Evolutionary conservation across 23 tunicate species (phyloP), one percentile per base, ranked within the genome.

Genomic region (Styela clava): DNA sequence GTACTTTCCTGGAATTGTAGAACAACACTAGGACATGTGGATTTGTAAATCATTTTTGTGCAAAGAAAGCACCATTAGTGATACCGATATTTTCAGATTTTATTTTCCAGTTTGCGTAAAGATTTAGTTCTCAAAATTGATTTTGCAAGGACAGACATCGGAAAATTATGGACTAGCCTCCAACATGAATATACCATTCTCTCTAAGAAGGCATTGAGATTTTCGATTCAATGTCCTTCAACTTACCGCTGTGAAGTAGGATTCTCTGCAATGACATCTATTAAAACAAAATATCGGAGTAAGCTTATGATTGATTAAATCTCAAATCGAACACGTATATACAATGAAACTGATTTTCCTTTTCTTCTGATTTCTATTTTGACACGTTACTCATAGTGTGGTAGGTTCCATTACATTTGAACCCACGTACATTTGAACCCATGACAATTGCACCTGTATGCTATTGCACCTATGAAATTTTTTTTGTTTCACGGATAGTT

Each of bases 211-310:
- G 81, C 81, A 28, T 64, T 84, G 32, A 84, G 33, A 2, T 81
- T 68, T 84, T 74, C 74, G 62, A 44, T n/a, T n/a, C n/a, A n/a
- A 62, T 74, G 33, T 33, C 32, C 74, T 73, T 74, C 74, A 74
- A 74, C 87, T 74, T 74, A 84, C 63, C 33, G 74, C 87, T 84
- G 87, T 74, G 81, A 84, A 84, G 87, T 84, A 32, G 73, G 81
- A 62, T 84, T 74, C 63, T 84, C 74, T 35, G 74, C 73, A 84
- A 84, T 74, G 81, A 32, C 28, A 37, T 74, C 81, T 63, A 74
- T 84, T 36, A 74, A 84, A 37, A 84, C 81, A 62, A 84, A 74
- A 84, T 74, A 74, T 74, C 81, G 35, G 62, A 74, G 74, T 69
- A 71, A 22, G 68, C 86, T 83, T 28, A 23, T 5, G 86, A 71